These are phyloP conservation scores for Staurois parvus DNA, from an alignment of 2,797 vertebrate species.

Conservation along the genomic window DNA sequence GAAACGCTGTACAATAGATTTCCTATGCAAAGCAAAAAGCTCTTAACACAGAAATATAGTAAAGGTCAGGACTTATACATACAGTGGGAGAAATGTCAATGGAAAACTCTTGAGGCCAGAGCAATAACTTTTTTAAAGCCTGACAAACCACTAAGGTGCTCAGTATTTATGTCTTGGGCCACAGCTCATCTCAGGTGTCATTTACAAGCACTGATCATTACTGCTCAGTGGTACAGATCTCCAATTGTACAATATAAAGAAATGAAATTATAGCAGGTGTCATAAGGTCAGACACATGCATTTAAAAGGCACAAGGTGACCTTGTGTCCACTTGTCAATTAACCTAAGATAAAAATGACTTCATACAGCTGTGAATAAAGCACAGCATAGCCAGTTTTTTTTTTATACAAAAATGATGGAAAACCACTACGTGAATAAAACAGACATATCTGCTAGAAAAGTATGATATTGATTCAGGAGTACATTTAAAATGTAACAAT, in stretches of 20 bases:
- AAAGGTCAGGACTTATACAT: slow-evolving; percentile 9
- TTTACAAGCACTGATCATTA: slow-evolving; percentile 12
- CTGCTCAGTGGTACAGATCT: neutral
- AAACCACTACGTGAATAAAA: no score
- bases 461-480: no score
- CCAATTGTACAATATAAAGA: neutral
- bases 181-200: neutral
- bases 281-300: neutral
- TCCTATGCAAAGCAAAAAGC: slow-evolving; percentile 1
- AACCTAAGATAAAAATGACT: neutral
- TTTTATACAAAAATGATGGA: no score
- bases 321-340: neutral
- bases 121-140: slow-evolving; percentile 7
- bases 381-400: no score
- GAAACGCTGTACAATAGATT: neutral
- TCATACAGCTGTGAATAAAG: neutral
- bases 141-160: slow-evolving; percentile 6
- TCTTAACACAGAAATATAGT: neutral
- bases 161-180: slow-evolving; percentile 13
- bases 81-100: neutral
- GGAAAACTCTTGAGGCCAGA: neutral
- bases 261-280: neutral
- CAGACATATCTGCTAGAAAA: no score
- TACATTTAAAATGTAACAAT: no score
- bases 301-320: neutral